Evolutionary conservation across 2,797 vertebrate species (phyloP).

Genomic region (Myiotriccus ornatus): DNA sequence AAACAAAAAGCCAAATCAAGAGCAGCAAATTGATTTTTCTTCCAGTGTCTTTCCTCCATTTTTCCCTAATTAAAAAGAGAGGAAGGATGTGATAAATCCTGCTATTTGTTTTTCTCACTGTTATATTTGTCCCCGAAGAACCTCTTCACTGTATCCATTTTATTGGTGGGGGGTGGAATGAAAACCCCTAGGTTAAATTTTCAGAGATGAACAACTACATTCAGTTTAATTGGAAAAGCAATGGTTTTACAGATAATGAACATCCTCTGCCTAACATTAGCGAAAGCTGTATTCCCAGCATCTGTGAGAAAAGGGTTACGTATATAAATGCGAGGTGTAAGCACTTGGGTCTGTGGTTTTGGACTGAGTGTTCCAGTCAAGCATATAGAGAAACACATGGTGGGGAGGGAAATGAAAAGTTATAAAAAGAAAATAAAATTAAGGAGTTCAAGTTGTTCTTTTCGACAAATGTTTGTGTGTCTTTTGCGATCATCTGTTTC

Average conservation of each 20-base stretch:
- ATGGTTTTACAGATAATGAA: neutral
- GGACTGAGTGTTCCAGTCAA: neutral
- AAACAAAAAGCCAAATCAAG: conserved; percentile 40
- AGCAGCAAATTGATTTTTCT: conserved; percentile 48
- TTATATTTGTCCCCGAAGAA: neutral
- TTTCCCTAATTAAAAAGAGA: conserved; percentile 45
- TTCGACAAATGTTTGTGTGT: neutral
- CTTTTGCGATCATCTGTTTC: conserved; percentile 1
- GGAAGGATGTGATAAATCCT: conserved; percentile 30
- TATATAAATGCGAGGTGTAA: neutral
- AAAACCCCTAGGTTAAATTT: neutral
- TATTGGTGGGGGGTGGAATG: neutral
- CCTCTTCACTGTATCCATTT: neutral
- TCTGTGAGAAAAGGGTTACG: neutral
- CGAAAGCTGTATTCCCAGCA: neutral
- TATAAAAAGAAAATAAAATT: neutral
- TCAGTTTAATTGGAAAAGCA: neutral
- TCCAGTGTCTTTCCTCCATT: neutral
- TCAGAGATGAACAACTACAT: neutral
- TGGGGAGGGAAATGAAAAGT: neutral
- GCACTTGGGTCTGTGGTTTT: neutral
- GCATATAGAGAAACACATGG: neutral
- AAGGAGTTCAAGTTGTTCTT: neutral
- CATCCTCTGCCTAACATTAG: neutral
- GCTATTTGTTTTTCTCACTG: neutral